Evolutionary conservation across 1,140 invertebrate genomes (phyloP).

Genomic region (Tribolium castaneum): DNA sequence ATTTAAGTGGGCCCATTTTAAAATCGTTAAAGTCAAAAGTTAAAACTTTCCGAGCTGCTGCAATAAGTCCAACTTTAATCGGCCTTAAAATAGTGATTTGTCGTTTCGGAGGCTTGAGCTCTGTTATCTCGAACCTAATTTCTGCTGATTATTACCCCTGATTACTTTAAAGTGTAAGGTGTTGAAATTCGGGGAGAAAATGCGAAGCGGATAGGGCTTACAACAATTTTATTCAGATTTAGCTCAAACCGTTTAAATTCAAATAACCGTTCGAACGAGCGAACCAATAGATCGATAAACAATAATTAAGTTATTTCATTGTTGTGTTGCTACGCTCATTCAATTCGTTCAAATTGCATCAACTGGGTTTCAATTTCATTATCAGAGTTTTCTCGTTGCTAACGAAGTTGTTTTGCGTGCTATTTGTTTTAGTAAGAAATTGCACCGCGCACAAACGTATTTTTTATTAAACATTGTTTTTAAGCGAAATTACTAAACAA

Average conservation of each 20-base stretch:
- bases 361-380: conserved; percentile 43
- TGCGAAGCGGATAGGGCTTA: not conserved
- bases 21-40: conserved; percentile 1
- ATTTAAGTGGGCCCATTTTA: not conserved
- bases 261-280: not conserved
- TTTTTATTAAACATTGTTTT: conserved; percentile 17
- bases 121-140: conserved; percentile 15
- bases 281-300: conserved; percentile 21
- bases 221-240: conserved; percentile 9
- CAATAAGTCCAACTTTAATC: conserved; percentile 1
- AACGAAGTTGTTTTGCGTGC: conserved; percentile 37
- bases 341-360: conserved; percentile 38
- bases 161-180: not conserved
- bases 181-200: not conserved
- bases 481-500: not conserved
- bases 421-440: conserved; percentile 29
- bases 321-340: conserved; percentile 36
- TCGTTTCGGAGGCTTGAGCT: not conserved
- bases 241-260: conserved; percentile 6
- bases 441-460: not conserved
- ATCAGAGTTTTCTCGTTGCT: conserved; percentile 34
- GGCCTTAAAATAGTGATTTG: conserved; percentile 6
- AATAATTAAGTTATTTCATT: conserved; percentile 43
- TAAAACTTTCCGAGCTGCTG: not conserved
- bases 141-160: conserved; percentile 7